Conservation (phyloP, 2,113 vertebrate species). For the Calyptomena viridis region DNA sequence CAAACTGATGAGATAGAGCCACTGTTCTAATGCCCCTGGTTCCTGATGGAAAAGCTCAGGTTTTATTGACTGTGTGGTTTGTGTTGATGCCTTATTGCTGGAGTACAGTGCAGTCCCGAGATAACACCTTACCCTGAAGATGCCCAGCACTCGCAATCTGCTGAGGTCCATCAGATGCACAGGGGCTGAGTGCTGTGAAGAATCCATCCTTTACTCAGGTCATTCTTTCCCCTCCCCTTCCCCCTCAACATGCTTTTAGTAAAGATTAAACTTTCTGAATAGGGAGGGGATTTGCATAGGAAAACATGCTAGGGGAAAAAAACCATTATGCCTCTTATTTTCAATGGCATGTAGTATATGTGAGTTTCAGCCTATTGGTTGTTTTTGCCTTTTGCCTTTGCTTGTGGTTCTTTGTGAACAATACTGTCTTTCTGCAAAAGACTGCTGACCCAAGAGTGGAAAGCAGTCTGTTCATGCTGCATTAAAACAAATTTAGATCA, state of each 20-base stretch:
- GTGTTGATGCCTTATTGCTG: neutral
- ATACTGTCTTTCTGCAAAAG: constrained; percentile 55
- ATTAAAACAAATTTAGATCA: constrained; percentile 72
- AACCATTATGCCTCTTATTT: constrained; percentile 7
- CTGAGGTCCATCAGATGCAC: neutral
- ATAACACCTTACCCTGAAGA: neutral
- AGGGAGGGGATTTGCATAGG: constrained; percentile 17
- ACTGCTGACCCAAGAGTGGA: constrained; percentile 62
- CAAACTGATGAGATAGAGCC: constrained; percentile 70
- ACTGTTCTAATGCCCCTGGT: constrained; percentile 52
- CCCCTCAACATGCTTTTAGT: neutral
- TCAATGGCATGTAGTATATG: constrained; percentile 3
- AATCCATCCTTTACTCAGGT: neutral
- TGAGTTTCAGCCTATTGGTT: constrained; percentile 10
- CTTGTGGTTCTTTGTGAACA: constrained; percentile 60
- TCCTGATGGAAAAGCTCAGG: constrained; percentile 11
- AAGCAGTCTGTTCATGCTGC: constrained; percentile 70
- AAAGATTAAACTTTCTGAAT: constrained; percentile 11
- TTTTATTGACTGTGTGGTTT: constrained; percentile 70
- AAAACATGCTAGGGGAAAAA: neutral
- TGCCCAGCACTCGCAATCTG: neutral
- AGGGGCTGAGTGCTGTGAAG: neutral
- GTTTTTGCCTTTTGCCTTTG: constrained; percentile 65
- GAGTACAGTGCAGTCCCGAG: neutral
- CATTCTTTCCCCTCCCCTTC: neutral